Evolutionary conservation across 2,888 invertebrate genomes (phyloP).

Genomic region (Archaeoteleia sp.): DNA sequence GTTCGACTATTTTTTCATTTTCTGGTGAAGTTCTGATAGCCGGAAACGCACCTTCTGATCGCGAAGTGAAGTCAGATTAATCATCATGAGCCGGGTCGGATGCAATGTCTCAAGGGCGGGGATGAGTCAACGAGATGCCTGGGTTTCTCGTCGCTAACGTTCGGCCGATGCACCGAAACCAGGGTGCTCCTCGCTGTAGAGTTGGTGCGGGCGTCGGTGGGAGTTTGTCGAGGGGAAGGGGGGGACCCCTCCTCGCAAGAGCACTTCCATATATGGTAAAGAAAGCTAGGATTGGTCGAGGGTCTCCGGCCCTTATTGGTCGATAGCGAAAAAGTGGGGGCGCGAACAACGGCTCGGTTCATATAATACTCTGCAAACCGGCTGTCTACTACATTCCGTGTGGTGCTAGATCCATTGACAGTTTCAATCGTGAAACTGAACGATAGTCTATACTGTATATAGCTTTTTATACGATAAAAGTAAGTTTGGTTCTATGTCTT

Average conservation of each 20-base stretch:
- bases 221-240: constrained; percentile 64
- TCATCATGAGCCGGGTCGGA: constrained; percentile 17
- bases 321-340: constrained; percentile 61
- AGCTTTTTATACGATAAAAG: constrained; percentile 62
- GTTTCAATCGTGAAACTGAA: constrained; percentile 56
- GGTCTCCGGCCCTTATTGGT: constrained; percentile 72
- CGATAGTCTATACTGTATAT: constrained; percentile 67
- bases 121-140: constrained; percentile 41
- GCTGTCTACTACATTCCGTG: constrained; percentile 70
- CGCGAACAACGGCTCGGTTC: constrained; percentile 63
- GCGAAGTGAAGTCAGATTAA: constrained; percentile 33
- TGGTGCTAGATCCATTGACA: constrained; percentile 68
- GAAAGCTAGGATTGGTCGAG: constrained; percentile 81
- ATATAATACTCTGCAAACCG: constrained; percentile 71
- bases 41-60: constrained; percentile 49
- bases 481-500: constrained; percentile 54
- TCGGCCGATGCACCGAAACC: constrained; percentile 40
- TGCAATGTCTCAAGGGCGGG: constrained; percentile 44
- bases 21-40: constrained; percentile 37
- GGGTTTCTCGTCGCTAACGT: constrained; percentile 33
- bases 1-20: no score
- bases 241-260: constrained; percentile 77
- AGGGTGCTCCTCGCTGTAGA: not conserved
- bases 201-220: constrained; percentile 1
- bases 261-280: constrained; percentile 88